Evolutionary conservation across 2,888 invertebrate species (phyloP), one percentile per base, ranked within the genome.

Genomic region (Clivina fossor): DNA sequence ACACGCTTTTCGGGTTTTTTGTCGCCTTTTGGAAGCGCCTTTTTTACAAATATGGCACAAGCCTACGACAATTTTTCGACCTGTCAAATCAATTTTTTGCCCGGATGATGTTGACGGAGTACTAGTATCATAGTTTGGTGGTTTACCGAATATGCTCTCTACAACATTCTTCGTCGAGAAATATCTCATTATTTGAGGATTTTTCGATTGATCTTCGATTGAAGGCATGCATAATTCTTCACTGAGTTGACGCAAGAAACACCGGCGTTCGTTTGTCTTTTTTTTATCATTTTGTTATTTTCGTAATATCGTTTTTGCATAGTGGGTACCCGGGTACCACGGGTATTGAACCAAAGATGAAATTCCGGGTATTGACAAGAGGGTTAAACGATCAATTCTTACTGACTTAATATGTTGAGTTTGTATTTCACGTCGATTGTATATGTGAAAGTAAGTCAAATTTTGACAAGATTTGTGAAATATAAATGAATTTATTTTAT

Each of bases 1-100:
- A 37, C 19, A 38, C 7, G 38, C 8, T 18, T 38, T 38, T 38
- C 38, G 38, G 4, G 38, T 38, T 38, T 18, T 38, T 2, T n/a
- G 38, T 3, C 20, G 9, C 20, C 2, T 38, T 38, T 38, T 38
- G 18, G 5, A 26, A 20, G 3, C 11, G 38, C 18, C 9, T 20
- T n/a, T n/a, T n/a, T n/a, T 15, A 20, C 38, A 38, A 2, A 38
- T 38, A 18, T 38, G 11, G 18, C 38, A 38, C 20, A 20, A 19
- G 9, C 38, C 9, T n/a, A n/a, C n/a, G 20, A 38, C 19, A n/a
- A 2, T 1, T 9, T n/a, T 18, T n/a, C 18, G 16, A 7, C 18
- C 18, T n/a, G 19, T 16, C 2, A 9, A 38, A 38, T 18, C 38
- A 5, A 18, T 38, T 26, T 7, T 5, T 8, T 26, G 26, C 26